These are phyloP conservation scores for Cottus gobio DNA, from an alignment of 2,113 vertebrate genomes.

Conservation along the genomic window DNA sequence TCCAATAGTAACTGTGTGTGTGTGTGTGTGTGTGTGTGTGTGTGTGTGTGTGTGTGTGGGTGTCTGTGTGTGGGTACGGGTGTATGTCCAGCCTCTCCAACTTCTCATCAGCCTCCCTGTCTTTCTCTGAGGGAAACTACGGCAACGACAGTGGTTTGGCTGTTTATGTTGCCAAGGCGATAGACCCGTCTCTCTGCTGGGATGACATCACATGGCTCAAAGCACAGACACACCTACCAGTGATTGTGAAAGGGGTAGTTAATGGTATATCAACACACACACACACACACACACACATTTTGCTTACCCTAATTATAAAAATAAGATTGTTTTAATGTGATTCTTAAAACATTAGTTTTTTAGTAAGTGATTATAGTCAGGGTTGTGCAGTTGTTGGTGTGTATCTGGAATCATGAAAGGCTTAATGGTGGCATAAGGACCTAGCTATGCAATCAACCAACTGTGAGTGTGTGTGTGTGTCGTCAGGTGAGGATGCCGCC, in stretches of 20 bases:
- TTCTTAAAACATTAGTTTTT: no score
- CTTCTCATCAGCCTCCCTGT: constrained; percentile 87
- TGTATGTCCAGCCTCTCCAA: constrained; percentile 88
- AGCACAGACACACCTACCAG: constrained; percentile 86
- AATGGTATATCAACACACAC: constrained; percentile 79
- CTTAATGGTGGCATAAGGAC: no score
- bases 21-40: constrained; percentile 18
- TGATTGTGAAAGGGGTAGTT: constrained; percentile 92
- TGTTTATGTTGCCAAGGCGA: constrained; percentile 89
- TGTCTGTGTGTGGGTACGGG: neutral
- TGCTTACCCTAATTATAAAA: no score
- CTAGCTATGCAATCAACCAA: no score
- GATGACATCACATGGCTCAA: constrained; percentile 92
- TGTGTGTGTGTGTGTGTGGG: constrained; percentile 2
- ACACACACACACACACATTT: constrained; percentile 8
- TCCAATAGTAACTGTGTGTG: neutral
- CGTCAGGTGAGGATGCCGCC: constrained; percentile 89
- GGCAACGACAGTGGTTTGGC: constrained; percentile 91
- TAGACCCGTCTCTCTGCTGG: constrained; percentile 90
- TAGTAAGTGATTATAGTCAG: no score
- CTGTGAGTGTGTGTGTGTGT: neutral
- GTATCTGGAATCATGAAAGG: no score
- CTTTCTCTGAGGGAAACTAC: constrained; percentile 88
- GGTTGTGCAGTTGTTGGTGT: no score
- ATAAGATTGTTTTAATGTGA: no score